Conservation (phyloP, 2,113 vertebrate species). For the Actenoides lindsayi region DNA sequence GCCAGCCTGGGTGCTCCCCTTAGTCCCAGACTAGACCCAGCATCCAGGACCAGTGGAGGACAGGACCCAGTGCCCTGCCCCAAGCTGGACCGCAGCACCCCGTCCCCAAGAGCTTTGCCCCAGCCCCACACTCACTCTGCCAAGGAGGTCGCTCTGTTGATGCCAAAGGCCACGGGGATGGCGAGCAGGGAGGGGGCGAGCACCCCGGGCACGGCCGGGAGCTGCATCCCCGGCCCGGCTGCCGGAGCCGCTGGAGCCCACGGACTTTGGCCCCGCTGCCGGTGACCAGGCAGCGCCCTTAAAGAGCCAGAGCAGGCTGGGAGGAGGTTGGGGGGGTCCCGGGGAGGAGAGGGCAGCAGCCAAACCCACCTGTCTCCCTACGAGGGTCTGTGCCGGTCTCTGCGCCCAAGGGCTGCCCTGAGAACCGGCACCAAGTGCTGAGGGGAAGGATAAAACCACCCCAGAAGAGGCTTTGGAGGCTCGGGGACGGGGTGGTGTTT, state of each 20-base stretch:
- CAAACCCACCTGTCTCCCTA: rapidly evolving
- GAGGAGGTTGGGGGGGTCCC: background rate
- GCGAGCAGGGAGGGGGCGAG: slow-evolving; percentile 83
- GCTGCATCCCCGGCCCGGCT: slow-evolving; percentile 67
- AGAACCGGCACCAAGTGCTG: rapidly evolving
- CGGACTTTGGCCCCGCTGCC: background rate
- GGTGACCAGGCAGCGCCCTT: background rate
- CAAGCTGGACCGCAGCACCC: background rate
- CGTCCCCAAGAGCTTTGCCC: background rate
- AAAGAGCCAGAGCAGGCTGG: background rate
- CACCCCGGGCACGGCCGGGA: slow-evolving; percentile 73
- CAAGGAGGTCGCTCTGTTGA: slow-evolving; percentile 75
- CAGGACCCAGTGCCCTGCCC: background rate
- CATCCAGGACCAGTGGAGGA: background rate
- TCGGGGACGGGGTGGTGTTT: no score
- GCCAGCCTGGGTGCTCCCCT: background rate
- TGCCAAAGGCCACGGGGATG: slow-evolving; percentile 78
- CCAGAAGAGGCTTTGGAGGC: background rate
- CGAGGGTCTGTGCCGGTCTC: rapidly evolving
- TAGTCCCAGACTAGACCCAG: background rate
- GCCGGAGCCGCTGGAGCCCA: background rate
- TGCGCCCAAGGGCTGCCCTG: background rate
- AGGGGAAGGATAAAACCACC: background rate
- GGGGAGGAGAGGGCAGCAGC: no score
- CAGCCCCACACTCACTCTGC: slow-evolving; percentile 81